Evolutionary conservation across 2,888 invertebrate genomes (phyloP).

Genomic region (Apamea monoglypha): DNA sequence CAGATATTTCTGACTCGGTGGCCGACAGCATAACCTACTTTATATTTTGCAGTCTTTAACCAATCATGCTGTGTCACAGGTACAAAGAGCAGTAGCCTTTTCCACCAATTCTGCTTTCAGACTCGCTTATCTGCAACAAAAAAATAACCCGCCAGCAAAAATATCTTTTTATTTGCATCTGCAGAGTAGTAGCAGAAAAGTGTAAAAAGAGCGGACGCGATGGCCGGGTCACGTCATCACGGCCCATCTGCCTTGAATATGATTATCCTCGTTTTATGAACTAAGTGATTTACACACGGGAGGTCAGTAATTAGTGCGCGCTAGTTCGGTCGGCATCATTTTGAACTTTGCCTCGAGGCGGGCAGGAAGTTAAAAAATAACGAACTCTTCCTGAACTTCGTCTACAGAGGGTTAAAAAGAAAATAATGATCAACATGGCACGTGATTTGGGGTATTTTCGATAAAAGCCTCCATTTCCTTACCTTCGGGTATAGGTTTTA

Average conservation of each 20-base stretch:
- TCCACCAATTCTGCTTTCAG: background rate
- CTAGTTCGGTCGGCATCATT: slow-evolving; percentile 34
- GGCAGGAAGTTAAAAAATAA: slow-evolving; percentile 49
- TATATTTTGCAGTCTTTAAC: background rate
- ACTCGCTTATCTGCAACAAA: background rate
- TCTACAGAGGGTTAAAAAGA: slow-evolving; percentile 24
- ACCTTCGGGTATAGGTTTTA: no score
- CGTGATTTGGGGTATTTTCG: background rate
- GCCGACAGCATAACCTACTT: background rate
- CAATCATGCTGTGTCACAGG: background rate
- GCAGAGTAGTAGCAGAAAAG: slow-evolving; percentile 17
- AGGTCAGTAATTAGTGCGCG: slow-evolving; percentile 56
- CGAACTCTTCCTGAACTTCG: slow-evolving; percentile 27
- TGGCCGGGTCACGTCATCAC: slow-evolving; percentile 50
- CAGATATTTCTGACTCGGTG: background rate
- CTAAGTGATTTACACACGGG: slow-evolving; percentile 54
- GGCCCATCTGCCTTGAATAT: slow-evolving; percentile 58
- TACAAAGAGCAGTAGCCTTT: background rate
- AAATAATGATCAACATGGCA: slow-evolving; percentile 18
- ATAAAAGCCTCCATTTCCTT: background rate
- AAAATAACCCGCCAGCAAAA: slow-evolving; percentile 10
- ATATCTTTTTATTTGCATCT: slow-evolving; percentile 35
- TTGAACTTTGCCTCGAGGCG: slow-evolving; percentile 29
- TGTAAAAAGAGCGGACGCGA: slow-evolving; percentile 40
- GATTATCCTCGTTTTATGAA: slow-evolving; percentile 61